Conservation (phyloP, 2,888 invertebrate genomes). For the Campoplex capitator region DNA sequence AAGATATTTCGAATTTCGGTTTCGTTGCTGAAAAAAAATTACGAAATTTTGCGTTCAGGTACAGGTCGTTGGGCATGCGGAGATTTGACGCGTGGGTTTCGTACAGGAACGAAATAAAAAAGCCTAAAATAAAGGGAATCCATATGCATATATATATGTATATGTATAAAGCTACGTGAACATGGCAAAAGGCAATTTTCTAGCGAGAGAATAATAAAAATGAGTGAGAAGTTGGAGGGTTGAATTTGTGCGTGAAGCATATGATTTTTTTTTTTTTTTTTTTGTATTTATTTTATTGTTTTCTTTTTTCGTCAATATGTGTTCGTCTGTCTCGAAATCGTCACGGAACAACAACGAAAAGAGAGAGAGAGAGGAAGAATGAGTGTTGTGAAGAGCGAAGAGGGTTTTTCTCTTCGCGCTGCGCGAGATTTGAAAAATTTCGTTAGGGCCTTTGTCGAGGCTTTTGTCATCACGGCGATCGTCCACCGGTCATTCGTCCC, state of each 20-base stretch:
- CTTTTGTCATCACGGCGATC: constrained; percentile 68
- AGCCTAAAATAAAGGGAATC: constrained; percentile 51
- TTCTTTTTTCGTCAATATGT: constrained; percentile 38
- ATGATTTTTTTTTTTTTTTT: not conserved
- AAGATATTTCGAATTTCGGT: not conserved
- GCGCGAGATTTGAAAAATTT: constrained; percentile 77
- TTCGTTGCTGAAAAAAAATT: not conserved
- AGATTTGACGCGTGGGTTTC: constrained; percentile 25
- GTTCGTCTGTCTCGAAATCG: constrained; percentile 51
- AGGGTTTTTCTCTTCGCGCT: constrained; percentile 67
- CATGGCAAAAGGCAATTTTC: constrained; percentile 16
- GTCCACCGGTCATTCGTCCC: constrained; percentile 70
- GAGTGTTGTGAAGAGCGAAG: constrained; percentile 19
- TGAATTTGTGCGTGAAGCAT: constrained; percentile 34
- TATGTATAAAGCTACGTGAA: constrained; percentile 4
- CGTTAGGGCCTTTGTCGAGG: constrained; percentile 71
- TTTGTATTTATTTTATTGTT: constrained; percentile 23
- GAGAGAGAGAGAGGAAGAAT: constrained; percentile 1
- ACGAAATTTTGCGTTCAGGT: not conserved
- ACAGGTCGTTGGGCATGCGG: constrained; percentile 2
- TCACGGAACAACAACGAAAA: constrained; percentile 49
- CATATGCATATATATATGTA: constrained; percentile 4
- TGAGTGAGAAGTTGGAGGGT: constrained; percentile 53
- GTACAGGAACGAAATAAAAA: constrained; percentile 35
- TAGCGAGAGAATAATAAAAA: constrained; percentile 64